A percentile compares a stretch with the other conserved stretches of the same genome.
phyloP scores from a whole-genome alignment of 1,140 invertebrate species.

The Brachionus asplanchnoidis region DNA sequence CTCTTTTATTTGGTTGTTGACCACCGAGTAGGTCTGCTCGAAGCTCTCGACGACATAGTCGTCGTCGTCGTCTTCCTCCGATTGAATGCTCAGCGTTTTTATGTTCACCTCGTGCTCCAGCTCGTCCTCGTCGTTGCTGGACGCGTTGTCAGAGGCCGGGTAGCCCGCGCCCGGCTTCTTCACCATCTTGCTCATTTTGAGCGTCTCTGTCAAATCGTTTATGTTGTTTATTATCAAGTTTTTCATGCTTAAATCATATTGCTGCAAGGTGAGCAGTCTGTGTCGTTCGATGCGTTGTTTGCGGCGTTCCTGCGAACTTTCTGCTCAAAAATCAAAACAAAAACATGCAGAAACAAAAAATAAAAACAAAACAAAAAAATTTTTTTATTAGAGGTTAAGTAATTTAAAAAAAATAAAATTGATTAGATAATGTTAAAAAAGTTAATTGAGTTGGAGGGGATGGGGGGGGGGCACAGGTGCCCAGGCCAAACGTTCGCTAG shows the following conservation, averaged over 20 bases:
- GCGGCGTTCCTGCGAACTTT: conserved; percentile 33
- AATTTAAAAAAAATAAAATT: not conserved
- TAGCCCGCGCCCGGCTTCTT: not conserved
- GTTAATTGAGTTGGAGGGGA: not conserved
- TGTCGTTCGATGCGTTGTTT: conserved; percentile 40
- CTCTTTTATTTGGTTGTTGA: not conserved
- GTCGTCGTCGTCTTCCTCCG: not conserved
- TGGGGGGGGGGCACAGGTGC: not conserved
- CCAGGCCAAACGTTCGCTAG: not conserved
- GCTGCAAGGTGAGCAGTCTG: conserved; percentile 2
- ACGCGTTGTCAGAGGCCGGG: not conserved
- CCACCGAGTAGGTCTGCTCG: conserved; percentile 28
- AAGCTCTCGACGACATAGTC: conserved; percentile 32
- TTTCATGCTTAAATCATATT: conserved; percentile 42
- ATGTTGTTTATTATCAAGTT: conserved; percentile 40
- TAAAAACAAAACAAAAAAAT: not conserved
- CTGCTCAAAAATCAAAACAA: not conserved
- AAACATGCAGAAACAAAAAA: not conserved
- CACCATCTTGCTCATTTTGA: conserved; percentile 20
- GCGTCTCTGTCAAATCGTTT: conserved; percentile 26
- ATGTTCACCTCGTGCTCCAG: not conserved
- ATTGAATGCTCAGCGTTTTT: not conserved
- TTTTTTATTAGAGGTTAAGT: not conserved
- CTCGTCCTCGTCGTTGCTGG: not conserved
- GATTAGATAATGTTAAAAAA: not conserved